Conservation (phyloP, 2,113 vertebrate genomes). For the Galbula dea region DNA sequence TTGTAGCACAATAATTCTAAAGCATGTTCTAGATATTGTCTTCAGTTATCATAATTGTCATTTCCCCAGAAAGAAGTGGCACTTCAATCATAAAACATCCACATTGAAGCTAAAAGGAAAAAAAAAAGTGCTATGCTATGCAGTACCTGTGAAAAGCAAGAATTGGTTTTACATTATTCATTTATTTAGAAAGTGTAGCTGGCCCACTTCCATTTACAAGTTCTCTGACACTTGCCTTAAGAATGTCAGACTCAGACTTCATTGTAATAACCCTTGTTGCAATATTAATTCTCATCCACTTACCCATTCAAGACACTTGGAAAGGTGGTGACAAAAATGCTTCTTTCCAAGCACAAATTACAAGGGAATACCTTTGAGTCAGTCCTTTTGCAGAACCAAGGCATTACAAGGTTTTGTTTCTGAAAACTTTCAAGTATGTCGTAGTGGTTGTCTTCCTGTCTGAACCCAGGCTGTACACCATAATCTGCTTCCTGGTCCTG, state of each 20-base stretch:
- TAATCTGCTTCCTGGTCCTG: not conserved
- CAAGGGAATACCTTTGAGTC: not conserved
- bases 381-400: not conserved
- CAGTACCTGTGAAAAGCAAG: not conserved
- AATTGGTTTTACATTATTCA: not conserved
- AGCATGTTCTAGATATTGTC: not conserved
- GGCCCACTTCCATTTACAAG: not conserved
- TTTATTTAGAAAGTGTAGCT: not conserved
- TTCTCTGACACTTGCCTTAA: not conserved
- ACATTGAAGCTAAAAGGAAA: not conserved
- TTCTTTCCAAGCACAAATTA: not conserved
- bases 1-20: not conserved
- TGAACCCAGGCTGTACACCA: not conserved
- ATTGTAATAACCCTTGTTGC: not conserved
- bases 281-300: not conserved
- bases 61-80: not conserved
- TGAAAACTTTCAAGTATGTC: not conserved
- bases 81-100: not conserved
- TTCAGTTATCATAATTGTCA: not conserved
- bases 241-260: not conserved
- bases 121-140: not conserved
- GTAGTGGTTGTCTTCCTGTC: not conserved
- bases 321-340: not conserved
- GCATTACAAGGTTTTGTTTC: not conserved
- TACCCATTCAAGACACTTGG: not conserved